Evolutionary conservation across 2,888 invertebrate genomes (phyloP).

Genomic region (Noctua comes): DNA sequence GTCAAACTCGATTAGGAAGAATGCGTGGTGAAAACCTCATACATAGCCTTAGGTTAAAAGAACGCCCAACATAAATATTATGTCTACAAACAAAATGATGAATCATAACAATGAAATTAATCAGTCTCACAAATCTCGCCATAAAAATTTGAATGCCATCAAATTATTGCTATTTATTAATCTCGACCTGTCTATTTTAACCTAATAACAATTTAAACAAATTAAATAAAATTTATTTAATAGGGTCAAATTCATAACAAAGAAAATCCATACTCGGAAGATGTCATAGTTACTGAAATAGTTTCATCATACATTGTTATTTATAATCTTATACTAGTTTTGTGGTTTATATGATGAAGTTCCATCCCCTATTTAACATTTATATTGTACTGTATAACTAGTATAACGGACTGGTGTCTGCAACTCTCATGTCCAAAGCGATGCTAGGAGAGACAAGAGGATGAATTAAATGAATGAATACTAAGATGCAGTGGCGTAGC

Average conservation of each 20-base stretch:
- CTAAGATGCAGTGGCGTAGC: too few species aligned
- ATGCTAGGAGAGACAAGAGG: too few species aligned
- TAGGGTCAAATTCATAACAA: not conserved
- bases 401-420: too few species aligned
- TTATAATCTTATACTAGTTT: not conserved
- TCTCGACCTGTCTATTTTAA: not conserved
- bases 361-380: not conserved
- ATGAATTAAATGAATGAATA: too few species aligned
- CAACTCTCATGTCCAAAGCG: too few species aligned
- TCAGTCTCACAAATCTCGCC: not conserved
- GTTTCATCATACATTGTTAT: not conserved
- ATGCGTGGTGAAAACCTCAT: not conserved
- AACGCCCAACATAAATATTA: not conserved
- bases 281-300: not conserved
- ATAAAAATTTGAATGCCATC: not conserved
- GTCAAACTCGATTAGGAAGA: slow-evolving; percentile 6
- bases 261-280: not conserved
- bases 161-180: not conserved
- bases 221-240: not conserved
- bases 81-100: not conserved
- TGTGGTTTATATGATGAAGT: not conserved
- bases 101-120: slow-evolving; percentile 5
- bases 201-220: not conserved
- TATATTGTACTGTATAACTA: too few species aligned
- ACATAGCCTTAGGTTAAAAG: not conserved